Evolutionary conservation across 1,140 invertebrate genomes (phyloP).

Genomic region (Carposina sasakii): DNA sequence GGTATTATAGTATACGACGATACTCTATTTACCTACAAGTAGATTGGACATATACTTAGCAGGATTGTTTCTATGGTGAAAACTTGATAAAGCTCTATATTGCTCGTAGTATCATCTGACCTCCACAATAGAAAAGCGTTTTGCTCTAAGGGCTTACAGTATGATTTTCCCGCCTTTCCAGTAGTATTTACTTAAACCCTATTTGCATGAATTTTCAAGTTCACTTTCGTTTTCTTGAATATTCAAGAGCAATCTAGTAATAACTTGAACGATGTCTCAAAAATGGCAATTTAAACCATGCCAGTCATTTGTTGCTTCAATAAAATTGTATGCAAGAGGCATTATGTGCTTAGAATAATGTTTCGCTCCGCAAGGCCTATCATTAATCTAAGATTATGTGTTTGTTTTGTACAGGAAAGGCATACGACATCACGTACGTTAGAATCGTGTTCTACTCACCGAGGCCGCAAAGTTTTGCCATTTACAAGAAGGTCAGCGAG

Average conservation of each 20-base stretch:
- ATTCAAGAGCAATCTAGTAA: not conserved
- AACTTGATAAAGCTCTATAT: too few relatives aligned
- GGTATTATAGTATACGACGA: too few relatives aligned
- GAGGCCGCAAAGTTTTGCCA: conserved; percentile 96
- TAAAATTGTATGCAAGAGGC: not conserved
- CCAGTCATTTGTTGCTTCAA: not conserved
- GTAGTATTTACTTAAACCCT: too few relatives aligned
- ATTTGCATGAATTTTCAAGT: too few relatives aligned
- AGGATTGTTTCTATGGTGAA: too few relatives aligned
- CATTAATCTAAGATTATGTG: not conserved
- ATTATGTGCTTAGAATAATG: not conserved
- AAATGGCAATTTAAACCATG: not conserved
- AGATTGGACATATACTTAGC: too few relatives aligned
- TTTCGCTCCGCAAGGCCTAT: not conserved
- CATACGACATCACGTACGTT: conserved; percentile 98
- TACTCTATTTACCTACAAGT: too few relatives aligned
- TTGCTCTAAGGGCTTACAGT: too few relatives aligned
- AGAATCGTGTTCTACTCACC: conserved; percentile 94
- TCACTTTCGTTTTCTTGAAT: too few relatives aligned
- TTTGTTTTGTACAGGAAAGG: conserved; percentile 81
- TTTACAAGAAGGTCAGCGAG: conserved; percentile 90
- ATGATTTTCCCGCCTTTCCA: too few relatives aligned
- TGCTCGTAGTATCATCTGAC: too few relatives aligned
- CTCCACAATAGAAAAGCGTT: too few relatives aligned
- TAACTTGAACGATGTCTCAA: not conserved